Conservation (phyloP, 2,888 invertebrate species). For the Lasiommata megera region DNA sequence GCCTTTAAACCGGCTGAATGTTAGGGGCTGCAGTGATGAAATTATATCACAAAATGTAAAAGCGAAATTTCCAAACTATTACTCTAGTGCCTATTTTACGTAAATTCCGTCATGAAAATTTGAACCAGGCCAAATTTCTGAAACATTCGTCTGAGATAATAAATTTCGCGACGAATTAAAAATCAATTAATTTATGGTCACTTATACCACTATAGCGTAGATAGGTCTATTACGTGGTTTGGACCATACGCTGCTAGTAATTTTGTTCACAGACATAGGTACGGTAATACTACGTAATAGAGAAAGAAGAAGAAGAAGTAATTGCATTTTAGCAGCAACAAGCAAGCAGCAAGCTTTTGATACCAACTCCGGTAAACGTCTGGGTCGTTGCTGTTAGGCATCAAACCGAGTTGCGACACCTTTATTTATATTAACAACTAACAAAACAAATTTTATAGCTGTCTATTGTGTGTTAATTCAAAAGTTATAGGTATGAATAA, state of each 20-base stretch:
- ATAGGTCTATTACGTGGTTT: no score
- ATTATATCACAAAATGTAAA: slow-evolving; percentile 44
- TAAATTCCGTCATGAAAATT: slow-evolving; percentile 2
- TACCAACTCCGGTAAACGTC: neutral
- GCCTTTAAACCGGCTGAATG: slow-evolving; percentile 44
- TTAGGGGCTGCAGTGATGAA: slow-evolving; percentile 44
- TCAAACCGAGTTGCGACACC: no score
- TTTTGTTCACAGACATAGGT: no score
- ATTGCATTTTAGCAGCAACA: no score
- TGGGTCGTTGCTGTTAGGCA: neutral
- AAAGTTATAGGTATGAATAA: slow-evolving; percentile 14
- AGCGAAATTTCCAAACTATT: slow-evolving; percentile 44
- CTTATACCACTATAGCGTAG: no score
- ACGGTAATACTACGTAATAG: no score
- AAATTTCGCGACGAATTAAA: no score
- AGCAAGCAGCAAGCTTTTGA: neutral
- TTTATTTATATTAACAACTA: neutral
- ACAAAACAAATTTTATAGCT: slow-evolving; percentile 7
- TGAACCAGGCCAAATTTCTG: neutral
- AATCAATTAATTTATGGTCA: no score
- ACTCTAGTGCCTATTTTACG: slow-evolving; percentile 21
- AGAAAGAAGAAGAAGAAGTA: no score
- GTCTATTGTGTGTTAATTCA: slow-evolving; percentile 17
- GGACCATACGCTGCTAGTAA: no score
- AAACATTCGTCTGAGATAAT: no score